phyloP scores from a whole-genome alignment of 37 sponge, comb jelly and placozoan genomes.

The Aphrocallistes beatrix region DNA sequence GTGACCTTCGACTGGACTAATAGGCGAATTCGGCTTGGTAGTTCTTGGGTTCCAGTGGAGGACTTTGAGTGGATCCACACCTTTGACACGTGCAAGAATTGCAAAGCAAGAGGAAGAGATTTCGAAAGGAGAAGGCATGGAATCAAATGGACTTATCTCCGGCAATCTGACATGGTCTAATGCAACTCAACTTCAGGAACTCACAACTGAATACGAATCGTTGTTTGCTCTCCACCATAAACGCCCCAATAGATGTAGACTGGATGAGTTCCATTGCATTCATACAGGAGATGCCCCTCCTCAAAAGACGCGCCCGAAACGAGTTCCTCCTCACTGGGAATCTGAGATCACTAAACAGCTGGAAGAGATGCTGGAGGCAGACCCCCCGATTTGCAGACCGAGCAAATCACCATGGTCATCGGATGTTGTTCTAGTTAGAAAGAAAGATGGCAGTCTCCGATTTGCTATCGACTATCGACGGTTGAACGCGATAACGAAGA shows the following conservation, averaged over 20 bases:
- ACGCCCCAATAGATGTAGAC: background rate
- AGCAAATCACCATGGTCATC: conserved; percentile 15
- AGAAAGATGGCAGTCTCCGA: background rate
- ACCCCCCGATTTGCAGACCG: background rate
- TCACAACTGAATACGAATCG: background rate
- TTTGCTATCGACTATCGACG: background rate
- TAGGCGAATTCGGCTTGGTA: background rate
- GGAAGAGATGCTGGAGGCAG: background rate
- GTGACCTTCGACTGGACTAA: background rate
- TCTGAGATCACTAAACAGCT: background rate
- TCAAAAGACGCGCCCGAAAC: background rate
- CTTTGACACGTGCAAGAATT: background rate
- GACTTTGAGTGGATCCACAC: background rate
- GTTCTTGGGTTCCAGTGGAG: no score
- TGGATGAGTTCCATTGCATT: background rate
- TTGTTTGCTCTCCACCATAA: background rate
- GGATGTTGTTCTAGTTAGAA: background rate
- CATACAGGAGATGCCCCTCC: background rate
- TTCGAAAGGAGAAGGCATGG: background rate
- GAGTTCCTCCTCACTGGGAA: background rate
- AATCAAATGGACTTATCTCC: background rate
- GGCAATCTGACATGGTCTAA: background rate
- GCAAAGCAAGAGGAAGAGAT: background rate
- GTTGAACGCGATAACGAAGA: background rate
- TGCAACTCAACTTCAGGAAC: background rate